phyloP scores from a whole-genome alignment of 2,113 vertebrate species.

The Syngnathus typhle region DNA sequence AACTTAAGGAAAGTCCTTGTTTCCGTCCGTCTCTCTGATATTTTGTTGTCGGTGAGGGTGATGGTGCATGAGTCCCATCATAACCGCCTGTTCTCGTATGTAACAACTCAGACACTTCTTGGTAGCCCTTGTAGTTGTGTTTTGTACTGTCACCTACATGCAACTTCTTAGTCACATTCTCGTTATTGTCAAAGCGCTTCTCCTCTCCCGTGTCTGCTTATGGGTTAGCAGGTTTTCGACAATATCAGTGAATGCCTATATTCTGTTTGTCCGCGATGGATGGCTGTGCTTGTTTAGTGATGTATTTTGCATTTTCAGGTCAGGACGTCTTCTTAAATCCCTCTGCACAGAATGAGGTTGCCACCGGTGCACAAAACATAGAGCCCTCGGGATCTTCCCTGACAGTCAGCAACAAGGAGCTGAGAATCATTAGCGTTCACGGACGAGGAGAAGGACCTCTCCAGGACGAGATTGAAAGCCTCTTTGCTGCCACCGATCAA shows the following conservation, averaged over 20 bases:
- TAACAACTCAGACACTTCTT: neutral
- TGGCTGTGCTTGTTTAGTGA: neutral
- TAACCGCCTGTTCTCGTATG: neutral
- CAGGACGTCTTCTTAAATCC: slow-evolving; percentile 28
- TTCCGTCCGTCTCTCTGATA: no score
- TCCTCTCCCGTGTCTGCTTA: no score
- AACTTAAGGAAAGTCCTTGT: no score
- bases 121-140: no score
- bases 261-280: neutral
- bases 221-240: no score
- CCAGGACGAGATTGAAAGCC: slow-evolving; percentile 34
- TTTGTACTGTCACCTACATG: no score
- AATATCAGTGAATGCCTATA: no score
- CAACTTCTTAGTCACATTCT: no score
- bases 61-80: no score
- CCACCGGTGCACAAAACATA: slow-evolving; percentile 16
- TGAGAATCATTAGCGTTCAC: slow-evolving; percentile 53
- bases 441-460: slow-evolving; percentile 46
- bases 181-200: no score
- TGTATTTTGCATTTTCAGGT: slow-evolving; percentile 19
- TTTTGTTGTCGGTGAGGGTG: no score
- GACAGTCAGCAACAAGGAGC: slow-evolving; percentile 17
- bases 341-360: slow-evolving; percentile 4
- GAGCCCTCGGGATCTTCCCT: slow-evolving; percentile 18
- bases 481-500: slow-evolving; percentile 49